These are phyloP conservation scores for Belgica antarctica DNA, from an alignment of 2,888 invertebrate genomes.

Conservation along the genomic window DNA sequence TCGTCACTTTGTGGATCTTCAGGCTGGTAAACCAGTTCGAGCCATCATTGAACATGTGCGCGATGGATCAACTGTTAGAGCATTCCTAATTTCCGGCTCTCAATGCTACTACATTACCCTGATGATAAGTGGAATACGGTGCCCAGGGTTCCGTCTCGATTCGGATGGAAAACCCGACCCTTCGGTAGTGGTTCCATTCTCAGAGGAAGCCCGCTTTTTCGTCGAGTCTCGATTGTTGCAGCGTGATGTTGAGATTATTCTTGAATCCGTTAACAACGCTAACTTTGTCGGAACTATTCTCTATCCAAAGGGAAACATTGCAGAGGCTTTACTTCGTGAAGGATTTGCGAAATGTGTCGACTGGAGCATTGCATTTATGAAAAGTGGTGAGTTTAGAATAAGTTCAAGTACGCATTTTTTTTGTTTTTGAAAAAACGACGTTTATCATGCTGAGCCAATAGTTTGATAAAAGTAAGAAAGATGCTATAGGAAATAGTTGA, in stretches of 20 bases:
- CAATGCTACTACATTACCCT: conserved; percentile 90
- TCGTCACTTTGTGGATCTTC: conserved; percentile 78
- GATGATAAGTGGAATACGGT: conserved; percentile 92
- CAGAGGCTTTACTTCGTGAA: conserved; percentile 82
- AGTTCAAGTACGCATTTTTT: background rate
- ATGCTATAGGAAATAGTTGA: conserved; percentile 46
- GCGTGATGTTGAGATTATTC: conserved; percentile 80
- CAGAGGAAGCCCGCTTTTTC: conserved; percentile 91
- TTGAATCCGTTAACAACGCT: conserved; percentile 90
- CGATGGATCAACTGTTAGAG: conserved; percentile 93
- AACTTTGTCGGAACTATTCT: conserved; percentile 91
- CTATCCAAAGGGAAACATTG: conserved; percentile 91
- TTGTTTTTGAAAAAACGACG: background rate
- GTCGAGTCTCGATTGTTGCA: conserved; percentile 90
- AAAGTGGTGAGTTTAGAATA: conserved; percentile 57
- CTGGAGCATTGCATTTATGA: conserved; percentile 84
- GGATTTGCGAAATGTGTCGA: conserved; percentile 94
- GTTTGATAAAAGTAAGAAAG: conserved; percentile 22
- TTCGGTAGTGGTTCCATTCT: conserved; percentile 64
- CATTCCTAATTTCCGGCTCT: conserved; percentile 85
- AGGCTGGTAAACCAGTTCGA: conserved; percentile 79
- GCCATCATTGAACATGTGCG: conserved; percentile 96
- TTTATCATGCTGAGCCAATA: background rate
- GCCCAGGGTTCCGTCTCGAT: conserved; percentile 77
- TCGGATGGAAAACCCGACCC: conserved; percentile 69